Conservation (phyloP, 2,797 vertebrate genomes). For the Enteromius fasciolatus region DNA sequence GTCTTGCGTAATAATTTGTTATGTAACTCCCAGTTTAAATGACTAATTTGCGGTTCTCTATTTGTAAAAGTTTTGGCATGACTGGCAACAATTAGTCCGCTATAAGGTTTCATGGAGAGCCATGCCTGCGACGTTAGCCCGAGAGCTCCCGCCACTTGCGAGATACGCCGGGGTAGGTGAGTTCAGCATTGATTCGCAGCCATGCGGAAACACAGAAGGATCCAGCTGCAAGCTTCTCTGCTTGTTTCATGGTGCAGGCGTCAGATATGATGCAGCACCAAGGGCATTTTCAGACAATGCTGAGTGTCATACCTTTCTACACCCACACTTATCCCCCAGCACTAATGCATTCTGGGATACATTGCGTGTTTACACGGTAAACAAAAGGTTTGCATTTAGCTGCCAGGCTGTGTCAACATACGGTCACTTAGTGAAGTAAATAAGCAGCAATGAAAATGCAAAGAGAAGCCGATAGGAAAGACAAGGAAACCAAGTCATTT, state of each 20-base stretch:
- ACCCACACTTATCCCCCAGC: slow-evolving; percentile 29
- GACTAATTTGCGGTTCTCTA: slow-evolving; percentile 23
- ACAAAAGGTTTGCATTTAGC: slow-evolving; percentile 46
- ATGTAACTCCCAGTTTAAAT: slow-evolving; percentile 30
- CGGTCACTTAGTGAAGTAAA: slow-evolving; percentile 11
- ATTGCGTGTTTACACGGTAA: slow-evolving; percentile 18
- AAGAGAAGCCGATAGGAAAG: background rate
- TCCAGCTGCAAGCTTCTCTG: slow-evolving; percentile 38
- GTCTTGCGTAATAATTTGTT: slow-evolving; percentile 24
- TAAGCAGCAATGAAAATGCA: slow-evolving; percentile 26
- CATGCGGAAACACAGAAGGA: slow-evolving; percentile 50
- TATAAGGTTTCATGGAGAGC: slow-evolving; percentile 8
- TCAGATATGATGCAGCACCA: slow-evolving; percentile 32
- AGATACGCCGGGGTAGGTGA: slow-evolving; percentile 17
- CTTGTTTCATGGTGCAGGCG: slow-evolving; percentile 36
- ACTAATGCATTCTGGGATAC: slow-evolving; percentile 35
- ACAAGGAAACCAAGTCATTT: slow-evolving; percentile 28
- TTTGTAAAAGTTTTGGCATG: background rate
- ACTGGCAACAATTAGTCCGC: background rate
- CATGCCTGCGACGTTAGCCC: slow-evolving; percentile 8
- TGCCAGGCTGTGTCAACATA: slow-evolving; percentile 39
- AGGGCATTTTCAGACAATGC: slow-evolving; percentile 52
- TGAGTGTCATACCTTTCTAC: slow-evolving; percentile 46
- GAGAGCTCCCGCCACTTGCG: slow-evolving; percentile 12
- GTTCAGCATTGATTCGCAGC: slow-evolving; percentile 50